Evolutionary conservation across 2,797 vertebrate genomes (phyloP), one percentile per base, ranked within the genome.

Genomic region (Sorex maritimensis): DNA sequence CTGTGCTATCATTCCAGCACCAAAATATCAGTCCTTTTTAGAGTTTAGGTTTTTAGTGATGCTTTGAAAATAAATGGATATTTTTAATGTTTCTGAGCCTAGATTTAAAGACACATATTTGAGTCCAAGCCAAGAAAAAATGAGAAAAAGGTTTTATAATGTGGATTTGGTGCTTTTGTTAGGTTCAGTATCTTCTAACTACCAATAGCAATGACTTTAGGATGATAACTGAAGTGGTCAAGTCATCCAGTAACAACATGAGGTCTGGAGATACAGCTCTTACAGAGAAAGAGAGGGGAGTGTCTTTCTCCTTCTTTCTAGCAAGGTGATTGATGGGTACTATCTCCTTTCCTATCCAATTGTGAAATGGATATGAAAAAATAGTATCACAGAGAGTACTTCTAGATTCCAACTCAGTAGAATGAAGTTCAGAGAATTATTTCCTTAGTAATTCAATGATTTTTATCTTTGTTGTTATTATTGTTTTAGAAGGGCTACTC

Each of bases 51-150:
- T 86, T 93, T 58, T 72, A 88, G 49, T 63, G 65, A 75, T 74
- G 88, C 21, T 41, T 28, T 86, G 38, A 81, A 7, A 92, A 79
- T 38, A 93, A 17, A 88, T 12, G 10, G 15, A 80, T 87, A 91
- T 94, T 65, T 79, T 81, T 4, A 78, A 34, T 86, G 14, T 90
- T 86, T 23, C 58, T 69, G 24, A 77, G 46, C 92, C 46, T 74
- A 86, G 81, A 93, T 91, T 63, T 91, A 30, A 87, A 93, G 49
- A 49, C 30, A 82, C 23, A 6, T 14, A 30, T 34, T 65, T 74
- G 61, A 52, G 3, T 88, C 1, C 23, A 44, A 38, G 28, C 11
- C 55, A 88, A 81, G 24, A 88, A 14, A n/a, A 81, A 74, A 49
- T 11, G n/a, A 71, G 11, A 21, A 52, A 65, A 72, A 65, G 1